Conservation (phyloP, 2,113 vertebrate species). For the Saguinus imperator region DNA sequence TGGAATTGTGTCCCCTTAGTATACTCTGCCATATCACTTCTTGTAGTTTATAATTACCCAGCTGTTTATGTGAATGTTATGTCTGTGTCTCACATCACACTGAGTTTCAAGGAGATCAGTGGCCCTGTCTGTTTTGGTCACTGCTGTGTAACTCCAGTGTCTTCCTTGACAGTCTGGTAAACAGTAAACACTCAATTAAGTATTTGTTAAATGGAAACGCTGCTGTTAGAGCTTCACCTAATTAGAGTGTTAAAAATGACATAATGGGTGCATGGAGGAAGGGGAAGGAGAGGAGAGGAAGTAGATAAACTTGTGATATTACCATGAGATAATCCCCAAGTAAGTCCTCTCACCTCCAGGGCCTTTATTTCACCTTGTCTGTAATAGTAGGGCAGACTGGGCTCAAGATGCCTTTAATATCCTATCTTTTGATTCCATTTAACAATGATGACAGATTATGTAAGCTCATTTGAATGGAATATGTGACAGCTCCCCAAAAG, state of each 20-base stretch:
- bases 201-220: conserved; percentile 10
- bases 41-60: conserved; percentile 23
- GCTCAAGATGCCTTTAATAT: background rate
- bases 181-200: background rate
- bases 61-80: background rate
- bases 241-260: conserved; percentile 25
- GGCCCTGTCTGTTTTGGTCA: background rate
- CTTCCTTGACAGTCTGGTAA: background rate
- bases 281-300: background rate
- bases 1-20: background rate
- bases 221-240: conserved; percentile 15
- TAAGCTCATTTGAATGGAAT: conserved; percentile 44
- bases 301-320: background rate
- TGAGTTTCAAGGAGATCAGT: background rate
- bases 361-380: conserved; percentile 6
- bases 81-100: background rate
- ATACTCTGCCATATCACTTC: background rate
- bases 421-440: conserved; percentile 19
- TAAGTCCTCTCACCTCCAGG: background rate
- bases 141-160: background rate
- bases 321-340: background rate
- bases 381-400: background rate
- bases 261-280: background rate
- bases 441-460: background rate
- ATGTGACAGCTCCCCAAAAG: conserved; percentile 13